A percentile compares a stretch with the other conserved stretches of the same genome.
Evolutionary conservation across 2,797 vertebrate genomes (phyloP).

Genomic region (Ispidina picta): DNA sequence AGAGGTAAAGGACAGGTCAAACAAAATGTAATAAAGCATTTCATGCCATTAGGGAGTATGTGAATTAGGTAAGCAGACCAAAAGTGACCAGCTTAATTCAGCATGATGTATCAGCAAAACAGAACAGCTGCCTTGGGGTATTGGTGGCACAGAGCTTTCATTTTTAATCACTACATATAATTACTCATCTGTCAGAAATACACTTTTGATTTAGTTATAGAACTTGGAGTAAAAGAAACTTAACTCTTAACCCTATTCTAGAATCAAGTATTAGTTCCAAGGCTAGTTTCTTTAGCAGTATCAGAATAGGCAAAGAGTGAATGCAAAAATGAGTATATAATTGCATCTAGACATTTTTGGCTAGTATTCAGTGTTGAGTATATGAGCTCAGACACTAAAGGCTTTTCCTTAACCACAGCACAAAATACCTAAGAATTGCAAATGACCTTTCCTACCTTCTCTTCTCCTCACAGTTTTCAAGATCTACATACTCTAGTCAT

Average conservation of each 20-base stretch:
- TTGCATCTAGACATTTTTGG: not conserved
- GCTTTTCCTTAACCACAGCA: not conserved
- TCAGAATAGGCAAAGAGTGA: not conserved
- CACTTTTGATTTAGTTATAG: not conserved
- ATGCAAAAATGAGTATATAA: not conserved
- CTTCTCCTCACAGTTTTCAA: not conserved
- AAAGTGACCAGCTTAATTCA: slow-evolving; percentile 18
- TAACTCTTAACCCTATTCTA: not conserved
- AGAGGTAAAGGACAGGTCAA: not conserved
- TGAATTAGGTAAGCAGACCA: not conserved
- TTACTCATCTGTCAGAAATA: not conserved
- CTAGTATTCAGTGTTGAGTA: not conserved
- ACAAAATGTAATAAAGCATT: slow-evolving; percentile 6
- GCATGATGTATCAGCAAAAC: not conserved
- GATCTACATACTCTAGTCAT: not conserved
- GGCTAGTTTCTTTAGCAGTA: not conserved
- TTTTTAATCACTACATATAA: slow-evolving; percentile 17
- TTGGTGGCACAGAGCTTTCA: not conserved
- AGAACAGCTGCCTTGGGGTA: not conserved
- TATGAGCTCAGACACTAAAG: not conserved
- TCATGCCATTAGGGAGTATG: not conserved
- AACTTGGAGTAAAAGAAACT: not conserved
- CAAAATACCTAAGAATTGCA: not conserved
- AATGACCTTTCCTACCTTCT: not conserved
- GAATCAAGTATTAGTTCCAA: not conserved